Percentiles rank a stretch among this genome's conserved stretches.
Evolutionary conservation across 1,140 invertebrate genomes (phyloP).

Genomic region (Spodoptera frugiperda): DNA sequence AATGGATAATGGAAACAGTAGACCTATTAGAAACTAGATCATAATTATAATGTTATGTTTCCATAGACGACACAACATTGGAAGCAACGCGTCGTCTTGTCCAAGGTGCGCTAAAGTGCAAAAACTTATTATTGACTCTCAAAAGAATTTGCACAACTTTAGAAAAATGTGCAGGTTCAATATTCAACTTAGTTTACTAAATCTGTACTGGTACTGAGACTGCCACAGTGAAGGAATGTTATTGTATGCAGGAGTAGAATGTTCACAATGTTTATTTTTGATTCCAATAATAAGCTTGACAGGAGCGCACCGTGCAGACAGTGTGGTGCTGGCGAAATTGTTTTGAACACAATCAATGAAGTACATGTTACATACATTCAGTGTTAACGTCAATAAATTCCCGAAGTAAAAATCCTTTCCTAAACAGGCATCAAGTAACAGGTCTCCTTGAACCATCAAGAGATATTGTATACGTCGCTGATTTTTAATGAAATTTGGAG

Average conservation of each 20-base stretch:
- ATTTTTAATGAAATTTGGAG: background rate
- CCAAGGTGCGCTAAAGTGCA: no score
- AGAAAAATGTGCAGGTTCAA: no score
- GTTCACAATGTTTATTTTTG: conserved; percentile 46
- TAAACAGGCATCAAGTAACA: no score
- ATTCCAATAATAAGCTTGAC: conserved; percentile 45
- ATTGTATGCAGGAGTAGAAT: conserved; percentile 38
- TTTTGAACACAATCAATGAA: conserved; percentile 12
- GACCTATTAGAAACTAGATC: no score
- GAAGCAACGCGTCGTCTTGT: no score
- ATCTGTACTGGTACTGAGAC: conserved; percentile 16
- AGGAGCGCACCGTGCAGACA: conserved; percentile 39
- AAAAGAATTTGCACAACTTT: no score
- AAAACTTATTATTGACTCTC: no score
- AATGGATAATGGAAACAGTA: no score
- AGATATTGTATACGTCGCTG: background rate
- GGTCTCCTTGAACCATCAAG: background rate
- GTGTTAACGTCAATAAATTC: no score
- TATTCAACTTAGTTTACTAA: background rate
- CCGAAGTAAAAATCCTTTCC: no score
- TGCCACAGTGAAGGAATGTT: conserved; percentile 33
- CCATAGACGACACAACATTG: no score
- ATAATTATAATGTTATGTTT: no score
- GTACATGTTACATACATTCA: background rate
- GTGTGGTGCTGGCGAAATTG: conserved; percentile 31